Conservation (phyloP, 2,797 vertebrate genomes). For the Pangasius macronema region DNA sequence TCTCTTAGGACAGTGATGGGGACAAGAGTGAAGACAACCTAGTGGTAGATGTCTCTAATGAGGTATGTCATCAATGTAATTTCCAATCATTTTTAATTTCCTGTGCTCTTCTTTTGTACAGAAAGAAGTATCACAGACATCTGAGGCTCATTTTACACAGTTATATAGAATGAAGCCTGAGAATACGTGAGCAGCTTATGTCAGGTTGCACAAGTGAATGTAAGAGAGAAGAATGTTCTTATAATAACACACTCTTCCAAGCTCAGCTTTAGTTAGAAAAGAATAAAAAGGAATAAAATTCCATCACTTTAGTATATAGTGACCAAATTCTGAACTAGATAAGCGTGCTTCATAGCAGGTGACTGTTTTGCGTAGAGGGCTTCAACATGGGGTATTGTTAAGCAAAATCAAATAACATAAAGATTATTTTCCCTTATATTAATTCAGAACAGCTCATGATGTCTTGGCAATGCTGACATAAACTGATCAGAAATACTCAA, state of each 20-base stretch:
- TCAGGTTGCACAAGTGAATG: background rate
- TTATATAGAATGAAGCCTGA: background rate
- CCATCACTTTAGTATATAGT: background rate
- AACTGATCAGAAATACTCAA: background rate
- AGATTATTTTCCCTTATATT: background rate
- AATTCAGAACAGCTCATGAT: background rate
- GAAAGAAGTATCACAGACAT: background rate
- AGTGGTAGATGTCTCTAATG: constrained; percentile 98
- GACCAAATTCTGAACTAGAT: background rate
- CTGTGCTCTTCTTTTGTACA: background rate
- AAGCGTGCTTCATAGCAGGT: background rate
- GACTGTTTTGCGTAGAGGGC: background rate
- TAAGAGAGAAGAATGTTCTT: background rate
- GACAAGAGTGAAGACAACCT: constrained; percentile 96
- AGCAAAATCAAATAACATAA: too few relatives aligned
- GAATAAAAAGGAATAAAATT: background rate
- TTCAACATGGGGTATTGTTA: background rate
- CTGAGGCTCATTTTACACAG: background rate
- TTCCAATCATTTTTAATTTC: background rate
- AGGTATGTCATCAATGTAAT: constrained; percentile 75
- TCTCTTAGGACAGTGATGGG: constrained; percentile 91
- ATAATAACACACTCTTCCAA: background rate
- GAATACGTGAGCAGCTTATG: background rate
- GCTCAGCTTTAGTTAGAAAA: background rate
- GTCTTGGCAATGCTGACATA: background rate